Conservation (phyloP, 2,888 invertebrate species). For the Torymus aiolomorphi region DNA sequence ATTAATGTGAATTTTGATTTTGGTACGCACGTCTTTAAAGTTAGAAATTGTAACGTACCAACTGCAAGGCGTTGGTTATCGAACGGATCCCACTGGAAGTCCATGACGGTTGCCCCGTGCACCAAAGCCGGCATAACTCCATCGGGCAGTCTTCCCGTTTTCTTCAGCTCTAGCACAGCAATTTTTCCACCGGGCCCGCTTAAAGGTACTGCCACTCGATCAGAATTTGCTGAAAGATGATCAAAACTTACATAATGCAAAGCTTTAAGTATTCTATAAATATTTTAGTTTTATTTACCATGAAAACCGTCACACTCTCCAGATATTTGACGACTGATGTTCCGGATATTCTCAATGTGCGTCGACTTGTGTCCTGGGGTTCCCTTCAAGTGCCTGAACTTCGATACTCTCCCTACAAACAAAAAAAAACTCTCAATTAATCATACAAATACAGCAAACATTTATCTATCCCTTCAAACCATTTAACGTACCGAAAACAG, state of each 20-base stretch:
- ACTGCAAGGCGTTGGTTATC: conserved; percentile 87
- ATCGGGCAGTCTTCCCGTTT: conserved; percentile 86
- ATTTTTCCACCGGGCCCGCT: conserved; percentile 94
- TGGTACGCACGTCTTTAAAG: neutral
- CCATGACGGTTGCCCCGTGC: conserved; percentile 92
- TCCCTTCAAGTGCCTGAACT: conserved; percentile 94
- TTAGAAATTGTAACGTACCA: conserved; percentile 72
- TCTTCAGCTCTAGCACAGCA: conserved; percentile 88
- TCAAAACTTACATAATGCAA: neutral
- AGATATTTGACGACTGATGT: conserved; percentile 92
- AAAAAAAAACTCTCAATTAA: neutral
- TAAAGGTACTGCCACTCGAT: conserved; percentile 92
- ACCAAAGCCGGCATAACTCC: conserved; percentile 91
- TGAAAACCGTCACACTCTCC: conserved; percentile 97
- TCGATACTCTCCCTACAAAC: conserved; percentile 85
- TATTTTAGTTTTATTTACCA: conserved; percentile 76
- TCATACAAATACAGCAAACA: too few relatives aligned
- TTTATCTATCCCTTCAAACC: too few relatives aligned
- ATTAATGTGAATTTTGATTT: conserved; percentile 25
- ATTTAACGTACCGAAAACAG: conserved; percentile 83
- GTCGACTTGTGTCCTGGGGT: conserved; percentile 92
- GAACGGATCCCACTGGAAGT: conserved; percentile 97
- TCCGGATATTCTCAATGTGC: conserved; percentile 93
- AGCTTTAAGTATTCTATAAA: conserved; percentile 2
- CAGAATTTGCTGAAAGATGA: conserved; percentile 83